Conservation (phyloP, 2,797 vertebrate species). For the Myotis findleyi region DNA sequence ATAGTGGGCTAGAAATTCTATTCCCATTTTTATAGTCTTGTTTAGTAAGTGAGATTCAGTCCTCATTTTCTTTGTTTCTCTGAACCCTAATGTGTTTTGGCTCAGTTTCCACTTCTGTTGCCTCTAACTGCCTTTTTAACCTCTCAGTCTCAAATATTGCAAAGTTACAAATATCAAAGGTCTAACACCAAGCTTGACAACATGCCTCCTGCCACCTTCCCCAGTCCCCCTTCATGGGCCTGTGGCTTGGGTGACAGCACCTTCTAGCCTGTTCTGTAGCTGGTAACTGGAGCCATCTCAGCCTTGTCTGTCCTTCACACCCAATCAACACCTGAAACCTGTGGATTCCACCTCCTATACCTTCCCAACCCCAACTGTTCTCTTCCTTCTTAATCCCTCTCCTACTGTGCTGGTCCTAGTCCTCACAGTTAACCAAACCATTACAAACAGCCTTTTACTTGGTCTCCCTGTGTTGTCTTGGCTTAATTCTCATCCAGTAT, state of each 20-base stretch:
- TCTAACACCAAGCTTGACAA: neutral
- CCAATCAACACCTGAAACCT: neutral
- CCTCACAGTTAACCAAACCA: neutral
- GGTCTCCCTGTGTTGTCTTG: neutral
- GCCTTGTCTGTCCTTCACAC: neutral
- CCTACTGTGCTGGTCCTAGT: neutral
- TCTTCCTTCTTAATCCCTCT: neutral
- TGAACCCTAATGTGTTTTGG: neutral
- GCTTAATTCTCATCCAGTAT: neutral
- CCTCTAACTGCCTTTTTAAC: neutral
- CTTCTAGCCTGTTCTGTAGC: neutral
- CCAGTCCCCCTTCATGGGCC: neutral
- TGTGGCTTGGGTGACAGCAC: rapidly evolving
- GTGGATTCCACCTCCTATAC: neutral
- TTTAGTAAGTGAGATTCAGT: neutral
- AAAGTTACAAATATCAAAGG: neutral
- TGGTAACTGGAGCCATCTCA: neutral
- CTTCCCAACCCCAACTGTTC: neutral
- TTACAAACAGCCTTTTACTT: neutral
- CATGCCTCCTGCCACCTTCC: neutral
- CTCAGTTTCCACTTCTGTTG: neutral
- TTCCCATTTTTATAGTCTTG: neutral
- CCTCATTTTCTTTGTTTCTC: neutral
- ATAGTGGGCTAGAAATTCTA: neutral
- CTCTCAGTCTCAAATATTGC: neutral